Conservation (phyloP, 1,140 invertebrate species). For the Polypedilum vanderplanki region DNA sequence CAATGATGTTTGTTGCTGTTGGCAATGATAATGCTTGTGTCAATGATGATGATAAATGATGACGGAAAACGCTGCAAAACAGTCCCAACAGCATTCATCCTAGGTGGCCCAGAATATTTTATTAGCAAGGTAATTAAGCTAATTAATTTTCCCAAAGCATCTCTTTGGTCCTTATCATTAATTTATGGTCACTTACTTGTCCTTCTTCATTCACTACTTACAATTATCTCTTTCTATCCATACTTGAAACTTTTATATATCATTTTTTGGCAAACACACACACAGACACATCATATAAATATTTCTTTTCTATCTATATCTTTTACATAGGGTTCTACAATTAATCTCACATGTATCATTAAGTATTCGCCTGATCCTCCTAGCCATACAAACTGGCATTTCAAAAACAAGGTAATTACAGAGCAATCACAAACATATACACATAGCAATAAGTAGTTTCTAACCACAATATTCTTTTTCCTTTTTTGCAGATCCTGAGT, state of each 20-base stretch:
- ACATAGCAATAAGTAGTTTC: no score
- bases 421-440: no score
- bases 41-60: not conserved
- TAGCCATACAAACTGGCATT: not conserved
- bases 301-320: not conserved
- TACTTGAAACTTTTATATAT: not conserved
- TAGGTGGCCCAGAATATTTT: slow-evolving; percentile 80
- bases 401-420: slow-evolving; percentile 19
- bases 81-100: slow-evolving; percentile 81
- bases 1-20: not conserved
- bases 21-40: not conserved
- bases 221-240: not conserved
- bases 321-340: slow-evolving; percentile 63
- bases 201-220: not conserved
- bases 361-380: slow-evolving; percentile 46
- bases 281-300: no score
- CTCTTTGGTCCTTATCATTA: no score
- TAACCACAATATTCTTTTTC: slow-evolving; percentile 35
- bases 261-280: no score
- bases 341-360: slow-evolving; percentile 85
- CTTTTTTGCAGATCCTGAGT: not conserved
- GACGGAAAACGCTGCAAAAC: slow-evolving; percentile 34
- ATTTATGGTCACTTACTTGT: not conserved
- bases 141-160: not conserved
- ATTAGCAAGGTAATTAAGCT: slow-evolving; percentile 43